Percentiles rank a stretch among this genome's conserved stretches.
These are phyloP conservation scores for Porites rus DNA, from an alignment of 92 coral and sea anemone species.

Conservation along the genomic window DNA sequence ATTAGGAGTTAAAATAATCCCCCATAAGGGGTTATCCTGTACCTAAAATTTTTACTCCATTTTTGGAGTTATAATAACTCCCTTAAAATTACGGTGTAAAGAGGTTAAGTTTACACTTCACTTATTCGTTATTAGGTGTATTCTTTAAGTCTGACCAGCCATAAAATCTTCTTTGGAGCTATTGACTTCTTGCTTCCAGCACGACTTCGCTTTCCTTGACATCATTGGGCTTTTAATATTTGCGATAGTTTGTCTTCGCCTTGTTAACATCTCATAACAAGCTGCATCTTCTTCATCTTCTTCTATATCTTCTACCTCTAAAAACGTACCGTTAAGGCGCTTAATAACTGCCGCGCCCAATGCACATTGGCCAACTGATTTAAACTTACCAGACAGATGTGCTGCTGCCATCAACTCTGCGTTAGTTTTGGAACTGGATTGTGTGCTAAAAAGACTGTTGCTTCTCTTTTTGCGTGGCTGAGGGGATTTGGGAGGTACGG, in stretches of 20 bases:
- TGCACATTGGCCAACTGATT: constrained; percentile 28
- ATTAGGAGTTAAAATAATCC: no score
- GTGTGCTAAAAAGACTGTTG: background rate
- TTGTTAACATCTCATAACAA: background rate
- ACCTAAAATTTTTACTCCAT: no score
- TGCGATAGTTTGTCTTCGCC: background rate
- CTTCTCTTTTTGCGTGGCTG: background rate
- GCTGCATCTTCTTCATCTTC: background rate
- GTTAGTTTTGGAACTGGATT: constrained; percentile 7
- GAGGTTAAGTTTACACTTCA: no score
- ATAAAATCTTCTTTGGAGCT: background rate
- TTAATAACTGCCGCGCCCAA: constrained; percentile 23
- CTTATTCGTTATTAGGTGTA: no score
- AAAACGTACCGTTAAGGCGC: background rate
- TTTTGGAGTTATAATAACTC: no score
- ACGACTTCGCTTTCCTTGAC: background rate
- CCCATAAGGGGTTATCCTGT: no score
- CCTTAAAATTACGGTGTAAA: no score
- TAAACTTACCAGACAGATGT: constrained; percentile 30
- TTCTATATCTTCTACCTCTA: background rate
- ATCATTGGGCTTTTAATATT: background rate
- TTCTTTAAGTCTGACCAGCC: no score
- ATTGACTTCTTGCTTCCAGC: background rate
- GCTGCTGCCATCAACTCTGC: background rate
- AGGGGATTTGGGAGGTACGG: background rate